These are phyloP conservation scores for Urocyon cinereoargenteus DNA, from an alignment of 2,797 vertebrate species.

Conservation along the genomic window DNA sequence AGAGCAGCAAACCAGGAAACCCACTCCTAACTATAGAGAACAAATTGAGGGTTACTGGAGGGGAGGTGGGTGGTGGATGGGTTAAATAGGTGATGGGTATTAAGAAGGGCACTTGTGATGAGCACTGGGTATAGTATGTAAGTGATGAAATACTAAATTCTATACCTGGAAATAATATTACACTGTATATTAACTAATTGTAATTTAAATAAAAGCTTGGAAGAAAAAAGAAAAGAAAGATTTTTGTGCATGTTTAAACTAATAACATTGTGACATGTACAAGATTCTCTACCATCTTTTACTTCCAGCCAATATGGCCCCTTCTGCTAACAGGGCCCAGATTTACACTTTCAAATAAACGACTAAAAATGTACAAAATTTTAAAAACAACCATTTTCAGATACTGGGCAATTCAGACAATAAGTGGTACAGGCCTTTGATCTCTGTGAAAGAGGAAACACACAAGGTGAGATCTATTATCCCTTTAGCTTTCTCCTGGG, in stretches of 20 bases:
- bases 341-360: neutral
- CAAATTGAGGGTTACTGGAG: neutral
- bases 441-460: neutral
- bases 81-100: neutral
- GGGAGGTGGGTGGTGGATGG: neutral
- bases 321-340: neutral
- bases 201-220: neutral
- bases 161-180: neutral
- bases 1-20: neutral
- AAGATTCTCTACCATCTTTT: slow-evolving; percentile 6
- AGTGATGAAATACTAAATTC: neutral
- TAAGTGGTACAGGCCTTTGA: neutral
- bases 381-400: neutral
- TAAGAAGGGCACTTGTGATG: neutral
- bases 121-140: neutral
- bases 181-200: neutral
- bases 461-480: neutral
- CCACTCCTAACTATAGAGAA: neutral
- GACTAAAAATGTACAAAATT: neutral
- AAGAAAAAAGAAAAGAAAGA: neutral
- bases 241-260: neutral
- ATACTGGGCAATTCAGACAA: neutral
- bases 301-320: neutral
- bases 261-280: neutral
- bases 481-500: neutral